Base-by-base conservation (phyloP, 2,888 invertebrate genomes). In the Synergus japonicus region DNA sequence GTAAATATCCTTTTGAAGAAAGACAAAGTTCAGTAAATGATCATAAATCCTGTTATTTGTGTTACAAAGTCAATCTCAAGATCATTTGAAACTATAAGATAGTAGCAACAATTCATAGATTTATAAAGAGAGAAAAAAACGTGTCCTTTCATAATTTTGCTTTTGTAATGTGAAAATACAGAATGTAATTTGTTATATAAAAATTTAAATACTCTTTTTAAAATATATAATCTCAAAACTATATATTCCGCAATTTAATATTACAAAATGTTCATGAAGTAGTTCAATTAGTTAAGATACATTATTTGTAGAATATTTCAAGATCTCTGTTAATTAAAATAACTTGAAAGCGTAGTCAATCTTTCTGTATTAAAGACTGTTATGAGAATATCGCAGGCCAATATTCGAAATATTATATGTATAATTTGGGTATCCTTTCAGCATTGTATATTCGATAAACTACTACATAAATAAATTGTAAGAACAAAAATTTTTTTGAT, bases 351-450 rank as follows among this genome's bases (percentile, higher is more conserved):
- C 46, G 13, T 46, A 22, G 12, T 67, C 29, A 29, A 69, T 29
- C 49, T 69, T 69, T 22, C 22, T 49, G 69, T 29, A 69, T 49
- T 49, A 49, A 46, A 69, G 49, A 69, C 69, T 69, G 37, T 49
- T 69, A 69, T 49, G 69, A 69, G 69, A 58, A 58, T 58, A 58
- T 18, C 58, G n/a, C 49, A 49, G 69, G 69, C 69, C 49, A 69
- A 69, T 69, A 49, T 49, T 69, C 49, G 46, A 69, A 69, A 58
- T 69, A 69, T 49, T 69, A 69, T 69, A 69, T 69, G 49, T 69
- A 49, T 9, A 10, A 58, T 58, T 18, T 18, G 18, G 10, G 49
- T 49, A 29, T 69, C 15, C n/a, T 18, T 41, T 43, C 4, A 66
- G 43, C 18, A 37, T 3, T 44, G 44, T 44, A 69, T 5, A 65